A percentile compares a stretch with the other conserved stretches of the same genome.
phyloP scores from a whole-genome alignment of 64 coral and sea anemone genomes.

The Dendrophyllia cribrosa region DNA sequence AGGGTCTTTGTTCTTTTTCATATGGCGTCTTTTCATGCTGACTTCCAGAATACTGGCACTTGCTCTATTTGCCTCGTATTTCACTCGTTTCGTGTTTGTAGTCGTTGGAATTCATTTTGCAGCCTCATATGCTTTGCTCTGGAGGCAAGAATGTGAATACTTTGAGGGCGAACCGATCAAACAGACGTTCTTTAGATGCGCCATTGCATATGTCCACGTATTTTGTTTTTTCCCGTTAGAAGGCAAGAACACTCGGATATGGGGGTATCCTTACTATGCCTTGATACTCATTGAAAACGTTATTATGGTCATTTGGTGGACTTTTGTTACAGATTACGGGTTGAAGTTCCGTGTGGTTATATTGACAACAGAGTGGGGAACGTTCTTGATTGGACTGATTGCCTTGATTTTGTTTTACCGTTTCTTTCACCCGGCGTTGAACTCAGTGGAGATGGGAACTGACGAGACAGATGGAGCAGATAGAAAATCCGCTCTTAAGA shows the following conservation, averaged over 20 bases:
- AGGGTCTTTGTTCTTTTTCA: slow-evolving; percentile 18
- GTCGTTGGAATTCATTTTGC: slow-evolving; percentile 35
- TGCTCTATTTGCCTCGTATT: slow-evolving; percentile 36
- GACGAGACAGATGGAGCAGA: neutral
- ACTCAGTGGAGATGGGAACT: neutral
- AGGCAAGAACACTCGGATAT: slow-evolving; percentile 32
- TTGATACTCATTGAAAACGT: slow-evolving; percentile 15
- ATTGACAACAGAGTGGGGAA: neutral
- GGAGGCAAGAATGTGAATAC: slow-evolving; percentile 46
- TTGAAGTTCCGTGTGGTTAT: slow-evolving; percentile 6
- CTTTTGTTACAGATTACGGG: slow-evolving; percentile 6
- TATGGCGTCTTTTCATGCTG: slow-evolving; percentile 41
- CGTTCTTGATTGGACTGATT: neutral
- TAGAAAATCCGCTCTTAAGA: neutral
- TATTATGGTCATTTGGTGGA: slow-evolving; percentile 21
- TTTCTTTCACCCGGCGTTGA: neutral
- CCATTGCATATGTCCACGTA: slow-evolving; percentile 35
- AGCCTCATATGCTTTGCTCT: slow-evolving; percentile 1
- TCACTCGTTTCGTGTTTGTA: slow-evolving; percentile 33
- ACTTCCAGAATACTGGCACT: slow-evolving; percentile 45
- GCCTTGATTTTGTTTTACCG: slow-evolving; percentile 34
- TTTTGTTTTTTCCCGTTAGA: slow-evolving; percentile 49
- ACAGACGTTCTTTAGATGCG: slow-evolving; percentile 29
- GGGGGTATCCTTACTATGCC: slow-evolving; percentile 30
- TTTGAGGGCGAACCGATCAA: slow-evolving; percentile 23